Evolutionary conservation across 2,888 invertebrate species (phyloP), one percentile per base, ranked within the genome.

Genomic region (Nezara viridula): DNA sequence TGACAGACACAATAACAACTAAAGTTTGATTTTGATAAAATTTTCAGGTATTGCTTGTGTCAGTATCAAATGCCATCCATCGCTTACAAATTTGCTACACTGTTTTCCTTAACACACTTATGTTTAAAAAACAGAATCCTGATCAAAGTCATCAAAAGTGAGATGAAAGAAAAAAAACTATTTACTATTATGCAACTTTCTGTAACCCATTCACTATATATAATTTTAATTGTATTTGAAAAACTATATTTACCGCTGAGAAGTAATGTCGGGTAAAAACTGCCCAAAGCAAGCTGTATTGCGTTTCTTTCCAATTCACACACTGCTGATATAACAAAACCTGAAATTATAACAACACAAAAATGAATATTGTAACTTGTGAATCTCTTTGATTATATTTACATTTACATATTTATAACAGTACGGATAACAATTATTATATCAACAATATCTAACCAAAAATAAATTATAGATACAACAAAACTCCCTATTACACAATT

Each of bases 301-400:
- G 98, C 98, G 93, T 98, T 98, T 86, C 97, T 95, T 93, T 98
- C 98, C 91, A 98, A 94, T 92, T 97, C 97, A 93, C 98, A 98
- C 66, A 98, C 95, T 0, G 98, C 97, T 0, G 98, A 98, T 92
- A 98, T 98, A 86, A 98, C 96, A 93, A 98, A 97, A 90, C 95
- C 95, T 95, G 91, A 6, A 92, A 92, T 86, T 40, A 60, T 86
- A 37, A 81, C 32, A 86, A 73, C 32, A 73, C 27, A 44, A 52
- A 89, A 50, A 50, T 55, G 19, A 86, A 47, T 85, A 44, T 32
- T 49, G 27, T 60, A 49, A 81, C 40, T 81, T 50, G 52, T 27
- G 21, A 47, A 86, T 47, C 27, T 32, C 47, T 27, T 44, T 37
- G 0, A 86, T 86, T 4, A 50, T 19, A 50, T n/a, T 32, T 19